Evolutionary conservation across 2,113 vertebrate species (phyloP).

Genomic region (Plecotus auritus): DNA sequence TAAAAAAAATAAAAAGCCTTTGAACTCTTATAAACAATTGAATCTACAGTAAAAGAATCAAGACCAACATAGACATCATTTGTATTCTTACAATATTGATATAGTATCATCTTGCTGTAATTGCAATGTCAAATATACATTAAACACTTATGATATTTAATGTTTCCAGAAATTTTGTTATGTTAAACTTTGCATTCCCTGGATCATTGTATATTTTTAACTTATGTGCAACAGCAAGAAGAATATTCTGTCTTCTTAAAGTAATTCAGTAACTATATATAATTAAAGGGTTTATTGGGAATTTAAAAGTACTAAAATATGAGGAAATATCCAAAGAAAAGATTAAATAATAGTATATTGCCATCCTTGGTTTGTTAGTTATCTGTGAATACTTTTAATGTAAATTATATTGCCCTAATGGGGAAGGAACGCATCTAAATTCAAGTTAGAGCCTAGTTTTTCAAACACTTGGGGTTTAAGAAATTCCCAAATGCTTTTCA

Average conservation of each 20-base stretch:
- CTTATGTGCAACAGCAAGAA: not conserved
- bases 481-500: constrained; percentile 15
- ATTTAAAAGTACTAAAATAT: constrained; percentile 22
- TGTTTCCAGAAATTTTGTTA: not conserved
- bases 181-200: not conserved
- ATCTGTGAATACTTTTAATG: not conserved
- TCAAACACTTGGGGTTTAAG: not conserved
- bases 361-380: not conserved
- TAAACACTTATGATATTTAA: not conserved
- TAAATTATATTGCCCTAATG: not conserved
- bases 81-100: not conserved
- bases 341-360: not conserved
- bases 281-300: not conserved
- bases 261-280: not conserved
- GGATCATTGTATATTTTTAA: constrained; percentile 11
- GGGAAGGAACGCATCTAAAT: not conserved
- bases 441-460: not conserved
- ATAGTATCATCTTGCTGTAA: not conserved
- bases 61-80: not conserved
- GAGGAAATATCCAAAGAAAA: constrained; percentile 14
- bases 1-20: constrained; percentile 29
- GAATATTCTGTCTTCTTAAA: constrained; percentile 18
- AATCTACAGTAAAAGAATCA: constrained; percentile 17
- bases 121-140: not conserved
- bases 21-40: constrained; percentile 1